These are phyloP conservation scores for Epicauta chinensis DNA, from an alignment of 1,140 invertebrate species.

Conservation along the genomic window DNA sequence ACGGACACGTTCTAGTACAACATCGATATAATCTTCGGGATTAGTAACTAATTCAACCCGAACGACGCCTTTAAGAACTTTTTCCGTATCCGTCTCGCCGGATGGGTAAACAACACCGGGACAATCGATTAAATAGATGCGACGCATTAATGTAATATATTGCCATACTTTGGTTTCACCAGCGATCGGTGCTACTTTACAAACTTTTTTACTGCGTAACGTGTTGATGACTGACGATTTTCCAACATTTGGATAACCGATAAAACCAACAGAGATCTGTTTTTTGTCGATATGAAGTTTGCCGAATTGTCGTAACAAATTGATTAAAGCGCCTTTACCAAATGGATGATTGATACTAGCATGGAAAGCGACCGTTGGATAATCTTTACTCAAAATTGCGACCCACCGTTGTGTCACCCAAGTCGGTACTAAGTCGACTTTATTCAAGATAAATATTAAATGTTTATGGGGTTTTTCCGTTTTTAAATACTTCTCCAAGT, in stretches of 20 bases:
- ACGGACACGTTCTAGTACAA: conserved; percentile 82
- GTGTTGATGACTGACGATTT: conserved; percentile 99
- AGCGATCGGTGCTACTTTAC: conserved; percentile 97
- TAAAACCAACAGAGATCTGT: conserved; percentile 98
- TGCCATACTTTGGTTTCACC: conserved; percentile 99
- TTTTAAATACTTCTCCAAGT: conserved; percentile 84
- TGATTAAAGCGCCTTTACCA: conserved; percentile 96
- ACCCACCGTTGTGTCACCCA: conserved; percentile 98
- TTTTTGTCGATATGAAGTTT: conserved; percentile 94
- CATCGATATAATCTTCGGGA: conserved; percentile 91
- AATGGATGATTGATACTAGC: conserved; percentile 97
- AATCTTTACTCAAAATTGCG: conserved; percentile 83
- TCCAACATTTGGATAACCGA: conserved; percentile 98
- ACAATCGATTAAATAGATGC: conserved; percentile 98
- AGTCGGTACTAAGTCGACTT: conserved; percentile 91
- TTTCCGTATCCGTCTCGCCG: conserved; percentile 87
- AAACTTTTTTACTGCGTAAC: conserved; percentile 88
- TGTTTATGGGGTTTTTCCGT: conserved; percentile 94
- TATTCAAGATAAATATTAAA: conserved; percentile 91
- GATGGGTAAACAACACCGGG: conserved; percentile 97
- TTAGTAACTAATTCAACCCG: conserved; percentile 90
- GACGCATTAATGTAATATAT: conserved; percentile 96
- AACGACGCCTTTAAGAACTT: conserved; percentile 93
- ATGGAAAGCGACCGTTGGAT: conserved; percentile 97
- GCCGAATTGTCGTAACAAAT: conserved; percentile 86